These are phyloP conservation scores for Sarcophaga caerulescens DNA, from an alignment of 2,888 invertebrate genomes.

Conservation along the genomic window DNA sequence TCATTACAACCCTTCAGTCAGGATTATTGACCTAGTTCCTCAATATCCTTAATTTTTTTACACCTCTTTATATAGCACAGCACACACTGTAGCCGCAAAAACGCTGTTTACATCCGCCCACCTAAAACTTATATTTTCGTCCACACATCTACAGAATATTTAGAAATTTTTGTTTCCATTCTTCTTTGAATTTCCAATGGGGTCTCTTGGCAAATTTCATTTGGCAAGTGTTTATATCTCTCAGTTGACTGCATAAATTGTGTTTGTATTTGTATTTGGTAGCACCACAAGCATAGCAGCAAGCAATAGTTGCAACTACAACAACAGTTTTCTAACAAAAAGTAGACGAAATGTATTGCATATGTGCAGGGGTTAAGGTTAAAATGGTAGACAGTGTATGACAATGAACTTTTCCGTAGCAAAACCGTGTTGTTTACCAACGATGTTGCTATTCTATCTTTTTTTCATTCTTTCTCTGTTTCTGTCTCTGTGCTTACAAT, in stretches of 20 bases:
- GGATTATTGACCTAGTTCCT: too few species aligned
- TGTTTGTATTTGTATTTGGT: constrained; percentile 48
- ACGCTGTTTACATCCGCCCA: too few species aligned
- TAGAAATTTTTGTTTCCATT: too few species aligned
- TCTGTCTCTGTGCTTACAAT: neutral
- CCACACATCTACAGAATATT: too few species aligned
- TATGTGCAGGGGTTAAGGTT: constrained; percentile 58
- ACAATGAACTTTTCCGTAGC: constrained; percentile 58
- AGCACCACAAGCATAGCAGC: constrained; percentile 15
- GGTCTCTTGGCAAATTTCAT: neutral
- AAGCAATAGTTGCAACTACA: constrained; percentile 14
- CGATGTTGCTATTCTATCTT: constrained; percentile 8
- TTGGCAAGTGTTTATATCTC: neutral
- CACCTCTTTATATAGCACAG: too few species aligned
- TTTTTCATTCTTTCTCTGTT: neutral
- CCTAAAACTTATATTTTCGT: too few species aligned
- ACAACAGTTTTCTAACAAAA: neutral
- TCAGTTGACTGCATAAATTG: constrained; percentile 46
- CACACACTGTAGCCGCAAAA: too few species aligned
- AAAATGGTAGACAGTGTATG: constrained; percentile 51
- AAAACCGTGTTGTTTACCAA: neutral
- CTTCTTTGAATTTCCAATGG: neutral
- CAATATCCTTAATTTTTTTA: too few species aligned
- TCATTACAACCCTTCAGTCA: too few species aligned
- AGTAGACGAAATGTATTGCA: constrained; percentile 30